phyloP scores from a whole-genome alignment of 64 coral and sea anemone genomes.

The Stichodactyla mertensii region DNA sequence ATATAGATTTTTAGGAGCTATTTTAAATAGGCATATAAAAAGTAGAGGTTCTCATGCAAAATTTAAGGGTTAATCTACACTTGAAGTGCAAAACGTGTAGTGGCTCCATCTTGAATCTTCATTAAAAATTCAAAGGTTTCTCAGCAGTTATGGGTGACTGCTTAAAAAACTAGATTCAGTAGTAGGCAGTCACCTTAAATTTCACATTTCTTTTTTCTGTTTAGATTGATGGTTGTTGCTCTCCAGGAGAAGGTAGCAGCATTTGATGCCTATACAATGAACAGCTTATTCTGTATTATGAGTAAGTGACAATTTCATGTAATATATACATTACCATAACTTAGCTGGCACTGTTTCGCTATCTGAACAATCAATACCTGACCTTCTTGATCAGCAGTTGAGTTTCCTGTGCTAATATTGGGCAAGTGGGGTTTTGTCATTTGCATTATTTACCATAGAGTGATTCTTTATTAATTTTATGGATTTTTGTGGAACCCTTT shows the following conservation, averaged over 20 bases:
- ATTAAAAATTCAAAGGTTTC: too few relatives aligned
- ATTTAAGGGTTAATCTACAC: too few relatives aligned
- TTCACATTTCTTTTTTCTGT: not conserved
- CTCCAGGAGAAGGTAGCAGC: constrained; percentile 97
- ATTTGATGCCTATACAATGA: constrained; percentile 88
- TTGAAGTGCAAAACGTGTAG: too few relatives aligned
- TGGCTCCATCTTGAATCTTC: too few relatives aligned
- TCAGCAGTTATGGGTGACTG: not conserved
- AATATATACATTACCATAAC: not conserved
- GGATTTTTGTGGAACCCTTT: too few relatives aligned
- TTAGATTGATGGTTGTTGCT: constrained; percentile 82
- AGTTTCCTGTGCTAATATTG: not conserved
- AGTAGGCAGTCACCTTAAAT: not conserved
- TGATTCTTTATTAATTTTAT: too few relatives aligned
- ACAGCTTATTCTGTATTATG: constrained; percentile 76
- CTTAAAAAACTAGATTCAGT: not conserved
- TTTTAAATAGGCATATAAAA: too few relatives aligned
- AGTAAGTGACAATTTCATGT: constrained; percentile 51
- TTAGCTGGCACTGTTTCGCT: not conserved
- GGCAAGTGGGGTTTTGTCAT: too few relatives aligned
- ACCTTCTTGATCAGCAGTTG: not conserved
- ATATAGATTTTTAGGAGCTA: too few relatives aligned
- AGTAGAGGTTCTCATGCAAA: too few relatives aligned
- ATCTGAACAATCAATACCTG: not conserved
- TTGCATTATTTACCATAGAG: too few relatives aligned